These are phyloP conservation scores for Altica lythri DNA, from an alignment of 2,888 invertebrate species.

Conservation along the genomic window DNA sequence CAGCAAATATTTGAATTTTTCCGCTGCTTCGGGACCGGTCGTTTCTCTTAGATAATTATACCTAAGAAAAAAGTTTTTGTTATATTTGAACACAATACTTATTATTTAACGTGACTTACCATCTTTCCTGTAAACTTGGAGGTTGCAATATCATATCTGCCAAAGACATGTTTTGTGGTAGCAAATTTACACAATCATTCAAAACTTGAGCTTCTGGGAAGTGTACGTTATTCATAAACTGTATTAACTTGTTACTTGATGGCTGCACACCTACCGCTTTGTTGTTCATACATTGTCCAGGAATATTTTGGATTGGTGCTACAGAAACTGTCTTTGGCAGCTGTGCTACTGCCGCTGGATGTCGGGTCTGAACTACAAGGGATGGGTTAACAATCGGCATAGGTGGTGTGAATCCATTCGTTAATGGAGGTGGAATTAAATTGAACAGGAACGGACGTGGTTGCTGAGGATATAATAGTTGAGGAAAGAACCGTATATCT, in stretches of 20 bases:
- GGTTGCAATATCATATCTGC: slow-evolving; percentile 64
- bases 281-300: background rate
- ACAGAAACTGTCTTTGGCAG: slow-evolving; percentile 21
- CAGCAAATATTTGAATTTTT: slow-evolving; percentile 59
- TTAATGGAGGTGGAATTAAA: slow-evolving; percentile 36
- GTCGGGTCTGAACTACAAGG: slow-evolving; percentile 40
- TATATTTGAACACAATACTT: background rate
- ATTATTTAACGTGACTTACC: slow-evolving; percentile 54
- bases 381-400: slow-evolving; percentile 45
- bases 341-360: slow-evolving; percentile 27
- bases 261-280: slow-evolving; percentile 4
- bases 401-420: slow-evolving; percentile 36
- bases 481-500: slow-evolving; percentile 38
- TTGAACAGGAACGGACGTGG: slow-evolving; percentile 39
- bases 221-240: slow-evolving; percentile 65
- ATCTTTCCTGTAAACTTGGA: slow-evolving; percentile 50
- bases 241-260: slow-evolving; percentile 58
- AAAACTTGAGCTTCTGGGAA: slow-evolving; percentile 57
- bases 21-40: slow-evolving; percentile 63
- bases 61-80: slow-evolving; percentile 46
- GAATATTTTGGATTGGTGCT: slow-evolving; percentile 18
- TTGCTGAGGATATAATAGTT: slow-evolving; percentile 38
- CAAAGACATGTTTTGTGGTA: slow-evolving; percentile 63
- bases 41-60: slow-evolving; percentile 62
- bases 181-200: slow-evolving; percentile 54